phyloP scores from a whole-genome alignment of 2,113 vertebrate genomes.

The Regulus satrapa region DNA sequence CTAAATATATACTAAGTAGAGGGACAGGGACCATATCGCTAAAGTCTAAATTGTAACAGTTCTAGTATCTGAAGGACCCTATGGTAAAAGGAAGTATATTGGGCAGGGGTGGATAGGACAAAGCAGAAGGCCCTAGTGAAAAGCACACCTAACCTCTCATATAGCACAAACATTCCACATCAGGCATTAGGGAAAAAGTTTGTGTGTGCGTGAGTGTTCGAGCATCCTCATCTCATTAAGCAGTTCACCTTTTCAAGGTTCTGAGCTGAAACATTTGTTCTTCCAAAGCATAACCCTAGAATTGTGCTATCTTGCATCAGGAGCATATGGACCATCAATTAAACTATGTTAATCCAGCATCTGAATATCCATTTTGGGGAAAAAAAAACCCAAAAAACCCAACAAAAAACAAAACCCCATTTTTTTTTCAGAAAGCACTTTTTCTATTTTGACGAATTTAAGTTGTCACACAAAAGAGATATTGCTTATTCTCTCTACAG shows the following conservation, averaged over 20 bases:
- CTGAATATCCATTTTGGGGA: background rate
- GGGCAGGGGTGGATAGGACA: background rate
- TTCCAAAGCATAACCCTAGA: background rate
- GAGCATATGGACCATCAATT: background rate
- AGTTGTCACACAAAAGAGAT: background rate
- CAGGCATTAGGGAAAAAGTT: background rate
- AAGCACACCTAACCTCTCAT: background rate
- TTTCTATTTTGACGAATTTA: background rate
- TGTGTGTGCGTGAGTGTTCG: no score
- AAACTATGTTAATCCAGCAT: background rate
- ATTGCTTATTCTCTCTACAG: background rate
- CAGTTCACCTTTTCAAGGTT: background rate
- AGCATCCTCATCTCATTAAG: background rate
- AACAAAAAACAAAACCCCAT: no score
- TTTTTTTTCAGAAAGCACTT: rapidly evolving
- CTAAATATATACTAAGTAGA: background rate
- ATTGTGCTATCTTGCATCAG: background rate
- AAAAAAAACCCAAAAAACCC: no score
- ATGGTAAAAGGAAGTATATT: background rate
- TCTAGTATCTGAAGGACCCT: background rate
- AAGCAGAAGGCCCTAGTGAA: background rate
- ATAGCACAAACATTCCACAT: background rate
- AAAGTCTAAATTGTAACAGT: background rate
- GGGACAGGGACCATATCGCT: background rate
- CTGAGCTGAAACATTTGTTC: background rate